A percentile compares a stretch with the other conserved stretches of the same genome.
Evolutionary conservation across 1,140 invertebrate genomes (phyloP).

Genomic region (Leptonema lineaticorne): DNA sequence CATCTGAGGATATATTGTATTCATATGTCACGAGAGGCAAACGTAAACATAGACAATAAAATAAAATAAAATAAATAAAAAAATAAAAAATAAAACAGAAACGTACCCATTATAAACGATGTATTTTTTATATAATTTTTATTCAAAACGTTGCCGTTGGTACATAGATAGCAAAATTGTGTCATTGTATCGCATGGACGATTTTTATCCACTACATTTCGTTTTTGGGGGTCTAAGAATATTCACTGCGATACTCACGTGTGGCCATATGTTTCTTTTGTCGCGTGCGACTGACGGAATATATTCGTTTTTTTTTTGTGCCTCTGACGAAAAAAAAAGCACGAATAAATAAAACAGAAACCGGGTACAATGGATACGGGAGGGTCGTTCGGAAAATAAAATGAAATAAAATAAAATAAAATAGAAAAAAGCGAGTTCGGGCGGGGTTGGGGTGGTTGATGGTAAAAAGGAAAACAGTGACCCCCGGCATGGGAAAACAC

Average conservation of each 20-base stretch:
- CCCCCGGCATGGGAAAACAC: neutral
- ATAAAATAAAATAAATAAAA: too few relatives aligned
- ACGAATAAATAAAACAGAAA: neutral
- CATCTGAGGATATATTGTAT: too few relatives aligned
- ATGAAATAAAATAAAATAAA: neutral
- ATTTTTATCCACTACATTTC: neutral
- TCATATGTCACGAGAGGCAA: too few relatives aligned
- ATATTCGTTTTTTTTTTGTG: neutral
- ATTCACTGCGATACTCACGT: neutral
- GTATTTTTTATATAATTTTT: too few relatives aligned
- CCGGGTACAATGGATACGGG: too few relatives aligned
- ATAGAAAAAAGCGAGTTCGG: neutral
- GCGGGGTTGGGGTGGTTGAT: too few relatives aligned
- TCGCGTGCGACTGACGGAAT: neutral
- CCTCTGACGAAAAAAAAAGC: neutral
- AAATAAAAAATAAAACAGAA: too few relatives aligned
- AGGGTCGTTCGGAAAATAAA: too few relatives aligned
- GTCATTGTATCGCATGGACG: neutral
- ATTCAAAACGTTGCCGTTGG: too few relatives aligned
- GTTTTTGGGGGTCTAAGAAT: neutral
- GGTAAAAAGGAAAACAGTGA: neutral
- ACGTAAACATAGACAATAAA: too few relatives aligned
- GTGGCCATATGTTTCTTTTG: neutral
- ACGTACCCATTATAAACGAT: too few relatives aligned
- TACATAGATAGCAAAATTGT: too few relatives aligned